Percentiles rank a stretch among this genome's conserved stretches.
Evolutionary conservation across 2,113 vertebrate genomes (phyloP).

Genomic region (Hirundichthys speculiger): DNA sequence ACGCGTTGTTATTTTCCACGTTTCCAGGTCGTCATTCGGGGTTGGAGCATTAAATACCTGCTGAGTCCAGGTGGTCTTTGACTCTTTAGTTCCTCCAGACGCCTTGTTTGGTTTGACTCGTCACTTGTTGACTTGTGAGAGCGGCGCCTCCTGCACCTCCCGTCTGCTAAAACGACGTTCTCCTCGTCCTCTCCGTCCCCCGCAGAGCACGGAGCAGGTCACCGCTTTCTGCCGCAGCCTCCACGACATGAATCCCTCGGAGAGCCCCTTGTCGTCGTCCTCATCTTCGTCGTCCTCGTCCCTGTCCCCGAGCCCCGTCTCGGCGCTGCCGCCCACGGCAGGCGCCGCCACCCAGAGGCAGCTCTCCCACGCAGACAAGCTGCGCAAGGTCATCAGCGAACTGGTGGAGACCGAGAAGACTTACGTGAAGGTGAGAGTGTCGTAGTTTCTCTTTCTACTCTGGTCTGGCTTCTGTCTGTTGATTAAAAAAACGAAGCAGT

Average conservation of each 20-base stretch:
- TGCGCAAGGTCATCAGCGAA: constrained; percentile 96
- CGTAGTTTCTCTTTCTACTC: background rate
- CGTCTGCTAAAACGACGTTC: background rate
- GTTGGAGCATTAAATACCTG: background rate
- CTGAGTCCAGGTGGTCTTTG: too few species aligned
- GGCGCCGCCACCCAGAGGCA: constrained; percentile 83
- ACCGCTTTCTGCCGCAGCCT: constrained; percentile 88
- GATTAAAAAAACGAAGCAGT: too few species aligned
- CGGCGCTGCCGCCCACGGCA: constrained; percentile 78
- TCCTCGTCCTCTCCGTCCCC: constrained; percentile 1
- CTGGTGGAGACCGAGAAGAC: constrained; percentile 96
- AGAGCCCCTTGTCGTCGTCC: constrained; percentile 75
- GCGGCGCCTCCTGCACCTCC: too few species aligned
- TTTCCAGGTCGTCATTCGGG: background rate
- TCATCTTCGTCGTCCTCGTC: constrained; percentile 75
- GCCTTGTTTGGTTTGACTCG: too few species aligned
- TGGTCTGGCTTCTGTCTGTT: too few species aligned
- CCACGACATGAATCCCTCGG: constrained; percentile 89
- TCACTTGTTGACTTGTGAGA: too few species aligned
- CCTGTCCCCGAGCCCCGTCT: constrained; percentile 85
- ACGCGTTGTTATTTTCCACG: constrained; percentile 1
- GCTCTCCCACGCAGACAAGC: constrained; percentile 93
- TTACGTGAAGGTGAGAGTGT: constrained; percentile 89
- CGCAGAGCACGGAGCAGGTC: constrained; percentile 89
- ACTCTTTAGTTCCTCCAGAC: too few species aligned